Evolutionary conservation across 2,113 vertebrate genomes (phyloP).

Genomic region (Vimba vimba): DNA sequence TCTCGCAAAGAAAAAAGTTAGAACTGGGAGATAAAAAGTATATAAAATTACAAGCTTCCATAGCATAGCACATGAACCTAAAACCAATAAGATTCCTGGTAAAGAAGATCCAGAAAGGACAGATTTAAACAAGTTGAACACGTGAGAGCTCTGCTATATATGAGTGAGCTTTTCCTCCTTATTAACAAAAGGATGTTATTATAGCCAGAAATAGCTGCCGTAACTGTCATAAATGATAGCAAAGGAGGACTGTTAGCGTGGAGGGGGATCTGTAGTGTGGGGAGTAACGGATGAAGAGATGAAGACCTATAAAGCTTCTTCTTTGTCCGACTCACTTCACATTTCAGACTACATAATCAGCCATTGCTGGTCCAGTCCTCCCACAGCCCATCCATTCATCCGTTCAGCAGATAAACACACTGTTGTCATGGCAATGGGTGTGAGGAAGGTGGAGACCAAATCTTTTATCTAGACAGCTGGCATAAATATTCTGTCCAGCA

Average conservation of each 20-base stretch:
- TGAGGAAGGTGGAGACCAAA: slow-evolving; percentile 72
- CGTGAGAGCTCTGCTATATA: not conserved
- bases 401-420: slow-evolving; percentile 77
- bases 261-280: slow-evolving; percentile 1
- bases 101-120: not conserved
- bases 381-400: slow-evolving; percentile 74
- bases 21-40: too few relatives aligned
- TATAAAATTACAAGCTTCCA: too few relatives aligned
- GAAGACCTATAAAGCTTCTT: slow-evolving; percentile 47
- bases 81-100: not conserved
- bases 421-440: slow-evolving; percentile 69
- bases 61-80: not conserved
- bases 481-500: slow-evolving; percentile 85
- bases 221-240: not conserved
- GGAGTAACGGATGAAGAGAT: slow-evolving; percentile 43
- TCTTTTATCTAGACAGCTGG: slow-evolving; percentile 77
- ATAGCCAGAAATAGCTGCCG: not conserved
- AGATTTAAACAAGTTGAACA: slow-evolving; percentile 3
- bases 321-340: slow-evolving; percentile 52
- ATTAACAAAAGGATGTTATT: slow-evolving; percentile 18
- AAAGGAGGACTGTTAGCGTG: not conserved
- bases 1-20: too few relatives aligned
- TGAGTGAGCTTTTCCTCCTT: not conserved
- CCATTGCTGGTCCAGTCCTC: slow-evolving; percentile 55
- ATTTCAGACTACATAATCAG: slow-evolving; percentile 14